Conservation (phyloP, 2,888 invertebrate genomes). For the Drosophila quasianomalipes region DNA sequence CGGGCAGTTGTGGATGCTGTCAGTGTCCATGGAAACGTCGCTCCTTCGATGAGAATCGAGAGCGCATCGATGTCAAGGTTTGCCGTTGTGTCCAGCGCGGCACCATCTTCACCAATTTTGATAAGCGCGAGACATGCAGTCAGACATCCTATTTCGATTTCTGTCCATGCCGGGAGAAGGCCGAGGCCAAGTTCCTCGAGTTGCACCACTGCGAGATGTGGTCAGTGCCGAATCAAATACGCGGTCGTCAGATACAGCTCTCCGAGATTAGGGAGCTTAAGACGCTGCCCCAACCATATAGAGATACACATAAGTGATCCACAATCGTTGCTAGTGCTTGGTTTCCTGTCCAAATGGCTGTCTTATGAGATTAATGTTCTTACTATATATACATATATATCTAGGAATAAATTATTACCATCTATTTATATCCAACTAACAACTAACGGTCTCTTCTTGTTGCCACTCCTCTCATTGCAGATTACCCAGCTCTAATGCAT, state of each 20-base stretch:
- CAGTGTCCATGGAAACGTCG: constrained; percentile 78
- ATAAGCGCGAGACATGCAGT: constrained; percentile 54
- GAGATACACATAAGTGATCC: background rate
- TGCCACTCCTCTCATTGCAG: constrained; percentile 42
- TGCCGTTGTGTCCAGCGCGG: constrained; percentile 77
- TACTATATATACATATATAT: background rate
- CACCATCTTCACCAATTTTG: constrained; percentile 65
- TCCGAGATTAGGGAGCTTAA: constrained; percentile 67
- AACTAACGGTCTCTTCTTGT: constrained; percentile 43
- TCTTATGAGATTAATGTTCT: constrained; percentile 9
- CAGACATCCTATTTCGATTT: constrained; percentile 75
- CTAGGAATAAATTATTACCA: constrained; percentile 24
- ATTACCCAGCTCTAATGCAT: constrained; percentile 68
- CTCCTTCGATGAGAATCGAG: constrained; percentile 42
- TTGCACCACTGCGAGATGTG: constrained; percentile 76
- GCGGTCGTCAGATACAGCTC: constrained; percentile 60
- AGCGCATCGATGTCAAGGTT: constrained; percentile 73
- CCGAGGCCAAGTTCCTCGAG: constrained; percentile 80
- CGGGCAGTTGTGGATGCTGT: constrained; percentile 82
- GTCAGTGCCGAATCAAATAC: constrained; percentile 35
- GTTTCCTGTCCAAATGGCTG: constrained; percentile 36
- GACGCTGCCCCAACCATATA: background rate
- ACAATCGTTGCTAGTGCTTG: background rate
- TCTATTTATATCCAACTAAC: constrained; percentile 7
- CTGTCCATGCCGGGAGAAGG: constrained; percentile 83